These are phyloP conservation scores for Belonocnema kinseyi DNA, from an alignment of 1,140 invertebrate species.

Conservation along the genomic window DNA sequence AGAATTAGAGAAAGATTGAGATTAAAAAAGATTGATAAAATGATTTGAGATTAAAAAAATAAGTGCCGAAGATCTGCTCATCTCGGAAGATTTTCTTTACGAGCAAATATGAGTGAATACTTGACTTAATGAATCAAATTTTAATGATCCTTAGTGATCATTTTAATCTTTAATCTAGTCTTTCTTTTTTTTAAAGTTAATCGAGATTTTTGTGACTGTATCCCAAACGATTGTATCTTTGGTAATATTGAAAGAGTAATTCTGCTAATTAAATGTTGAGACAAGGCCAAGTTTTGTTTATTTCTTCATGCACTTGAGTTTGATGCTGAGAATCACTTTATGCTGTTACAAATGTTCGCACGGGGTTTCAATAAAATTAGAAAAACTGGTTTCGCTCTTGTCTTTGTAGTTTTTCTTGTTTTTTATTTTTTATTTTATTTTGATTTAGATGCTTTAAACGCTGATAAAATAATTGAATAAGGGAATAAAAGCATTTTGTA, in stretches of 20 bases:
- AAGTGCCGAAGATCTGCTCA: constrained; percentile 13
- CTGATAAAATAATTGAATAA: no score
- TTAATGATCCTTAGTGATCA: neutral
- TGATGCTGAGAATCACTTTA: neutral
- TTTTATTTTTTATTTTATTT: no score
- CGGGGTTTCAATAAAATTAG: neutral
- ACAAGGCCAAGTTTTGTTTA: neutral
- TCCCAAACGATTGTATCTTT: no score
- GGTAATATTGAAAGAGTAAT: neutral
- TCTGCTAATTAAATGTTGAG: constrained; percentile 21
- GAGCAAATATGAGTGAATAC: neutral
- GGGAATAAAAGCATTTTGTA: no score
- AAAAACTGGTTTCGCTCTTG: neutral
- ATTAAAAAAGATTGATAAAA: neutral
- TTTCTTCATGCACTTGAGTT: neutral
- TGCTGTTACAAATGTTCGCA: neutral
- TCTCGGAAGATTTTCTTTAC: neutral
- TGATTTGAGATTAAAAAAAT: neutral
- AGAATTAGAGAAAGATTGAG: neutral
- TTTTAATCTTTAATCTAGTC: constrained; percentile 1
- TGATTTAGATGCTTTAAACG: no score
- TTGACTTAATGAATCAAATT: neutral
- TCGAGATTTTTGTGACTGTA: constrained; percentile 33
- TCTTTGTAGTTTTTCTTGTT: neutral
- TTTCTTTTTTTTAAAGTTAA: constrained; percentile 32